Conservation (phyloP, 2,113 vertebrate genomes). For the Neotoma lepida region DNA sequence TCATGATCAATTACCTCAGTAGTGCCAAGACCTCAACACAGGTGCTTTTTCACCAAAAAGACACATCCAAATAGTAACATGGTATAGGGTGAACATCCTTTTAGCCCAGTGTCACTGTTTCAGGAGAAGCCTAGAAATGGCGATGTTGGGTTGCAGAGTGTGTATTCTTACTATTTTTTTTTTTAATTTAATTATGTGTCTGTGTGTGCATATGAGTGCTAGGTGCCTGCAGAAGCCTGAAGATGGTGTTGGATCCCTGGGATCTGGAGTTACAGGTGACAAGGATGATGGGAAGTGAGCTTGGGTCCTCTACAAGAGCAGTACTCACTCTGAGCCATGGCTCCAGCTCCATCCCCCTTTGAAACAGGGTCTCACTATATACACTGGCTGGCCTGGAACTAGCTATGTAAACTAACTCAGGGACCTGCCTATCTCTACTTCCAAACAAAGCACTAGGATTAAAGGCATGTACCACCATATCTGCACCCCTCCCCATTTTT, state of each 20-base stretch:
- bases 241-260: background rate
- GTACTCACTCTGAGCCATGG: background rate
- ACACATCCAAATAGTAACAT: background rate
- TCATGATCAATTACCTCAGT: background rate
- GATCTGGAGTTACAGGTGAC: background rate
- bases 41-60: no score
- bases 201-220: background rate
- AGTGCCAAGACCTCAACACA: background rate
- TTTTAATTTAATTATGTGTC: background rate
- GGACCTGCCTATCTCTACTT: background rate
- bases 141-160: background rate
- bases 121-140: background rate
- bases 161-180: background rate
- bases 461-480: background rate
- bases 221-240: background rate
- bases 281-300: background rate
- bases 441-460: background rate
- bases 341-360: background rate
- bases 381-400: background rate
- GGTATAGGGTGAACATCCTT: background rate
- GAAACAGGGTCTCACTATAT: background rate
- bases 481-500: background rate
- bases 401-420: background rate
- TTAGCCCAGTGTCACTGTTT: background rate
- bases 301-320: background rate